phyloP scores from a whole-genome alignment of 2,113 vertebrate species.

The Chauna torquata region DNA sequence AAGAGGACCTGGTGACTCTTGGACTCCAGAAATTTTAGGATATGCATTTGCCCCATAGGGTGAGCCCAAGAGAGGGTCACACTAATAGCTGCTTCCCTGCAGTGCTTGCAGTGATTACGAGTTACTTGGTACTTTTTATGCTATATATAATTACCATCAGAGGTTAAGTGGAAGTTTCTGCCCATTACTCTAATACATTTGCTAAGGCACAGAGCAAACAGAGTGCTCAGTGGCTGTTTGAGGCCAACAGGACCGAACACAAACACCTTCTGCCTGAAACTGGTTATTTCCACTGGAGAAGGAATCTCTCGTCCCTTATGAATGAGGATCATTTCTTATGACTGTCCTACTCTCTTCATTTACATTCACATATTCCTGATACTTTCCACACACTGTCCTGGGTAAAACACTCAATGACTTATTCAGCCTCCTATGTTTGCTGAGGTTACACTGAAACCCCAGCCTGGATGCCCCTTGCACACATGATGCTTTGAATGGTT shows the following conservation, averaged over 20 bases:
- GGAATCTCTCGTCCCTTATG: background rate
- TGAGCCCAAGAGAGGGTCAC: background rate
- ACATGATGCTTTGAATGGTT: background rate
- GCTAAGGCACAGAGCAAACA: background rate
- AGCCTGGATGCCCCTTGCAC: background rate
- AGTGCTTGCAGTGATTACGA: background rate
- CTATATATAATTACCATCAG: background rate
- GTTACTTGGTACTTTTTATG: background rate
- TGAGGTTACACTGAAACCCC: background rate
- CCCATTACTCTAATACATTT: background rate
- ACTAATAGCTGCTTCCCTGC: background rate
- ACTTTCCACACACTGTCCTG: background rate
- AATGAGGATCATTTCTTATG: background rate
- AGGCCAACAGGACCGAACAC: background rate
- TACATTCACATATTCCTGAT: background rate
- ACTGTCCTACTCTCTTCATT: background rate
- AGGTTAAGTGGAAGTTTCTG: background rate
- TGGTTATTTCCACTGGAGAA: background rate
- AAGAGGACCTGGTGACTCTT: background rate
- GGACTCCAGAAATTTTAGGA: background rate
- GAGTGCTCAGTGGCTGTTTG: background rate
- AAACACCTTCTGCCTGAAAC: background rate
- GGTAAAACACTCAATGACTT: background rate
- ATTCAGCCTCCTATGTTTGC: background rate
- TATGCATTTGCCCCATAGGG: background rate